Conservation (phyloP, 2,797 vertebrate genomes). For the Gallinago stenura region DNA sequence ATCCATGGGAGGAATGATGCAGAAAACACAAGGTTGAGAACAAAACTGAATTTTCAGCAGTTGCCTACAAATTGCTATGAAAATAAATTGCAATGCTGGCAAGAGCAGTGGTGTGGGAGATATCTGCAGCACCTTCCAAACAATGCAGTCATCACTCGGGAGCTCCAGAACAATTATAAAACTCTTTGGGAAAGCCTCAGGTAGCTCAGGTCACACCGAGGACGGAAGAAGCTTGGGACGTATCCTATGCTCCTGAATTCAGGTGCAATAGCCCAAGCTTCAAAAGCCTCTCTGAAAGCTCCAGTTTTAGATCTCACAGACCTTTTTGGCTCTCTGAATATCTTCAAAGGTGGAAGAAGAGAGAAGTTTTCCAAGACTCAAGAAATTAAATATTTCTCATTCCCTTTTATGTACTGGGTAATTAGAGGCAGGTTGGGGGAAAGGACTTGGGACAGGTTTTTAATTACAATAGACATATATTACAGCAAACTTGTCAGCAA, state of each 20-base stretch:
- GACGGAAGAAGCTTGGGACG: accelerated
- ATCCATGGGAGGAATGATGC: neutral
- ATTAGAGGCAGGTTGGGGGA: neutral
- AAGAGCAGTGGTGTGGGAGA: neutral
- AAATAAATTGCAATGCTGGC: neutral
- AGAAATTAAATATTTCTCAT: neutral
- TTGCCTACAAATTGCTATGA: neutral
- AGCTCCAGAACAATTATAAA: neutral
- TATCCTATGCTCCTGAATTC: neutral
- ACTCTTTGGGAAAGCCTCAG: neutral
- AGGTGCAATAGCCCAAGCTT: neutral
- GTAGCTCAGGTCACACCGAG: neutral
- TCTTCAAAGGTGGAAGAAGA: neutral
- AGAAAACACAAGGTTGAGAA: neutral
- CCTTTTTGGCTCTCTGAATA: neutral
- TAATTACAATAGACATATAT: neutral
- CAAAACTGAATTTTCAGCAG: neutral
- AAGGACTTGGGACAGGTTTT: neutral
- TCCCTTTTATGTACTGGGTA: neutral
- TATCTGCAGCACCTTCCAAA: neutral
- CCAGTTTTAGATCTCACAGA: neutral
- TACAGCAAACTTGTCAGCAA: neutral
- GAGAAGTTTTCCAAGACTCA: neutral
- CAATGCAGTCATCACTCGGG: accelerated
- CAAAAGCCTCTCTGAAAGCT: neutral